Conservation (phyloP, 1,140 invertebrate species). For the Coptotermes formosanus region DNA sequence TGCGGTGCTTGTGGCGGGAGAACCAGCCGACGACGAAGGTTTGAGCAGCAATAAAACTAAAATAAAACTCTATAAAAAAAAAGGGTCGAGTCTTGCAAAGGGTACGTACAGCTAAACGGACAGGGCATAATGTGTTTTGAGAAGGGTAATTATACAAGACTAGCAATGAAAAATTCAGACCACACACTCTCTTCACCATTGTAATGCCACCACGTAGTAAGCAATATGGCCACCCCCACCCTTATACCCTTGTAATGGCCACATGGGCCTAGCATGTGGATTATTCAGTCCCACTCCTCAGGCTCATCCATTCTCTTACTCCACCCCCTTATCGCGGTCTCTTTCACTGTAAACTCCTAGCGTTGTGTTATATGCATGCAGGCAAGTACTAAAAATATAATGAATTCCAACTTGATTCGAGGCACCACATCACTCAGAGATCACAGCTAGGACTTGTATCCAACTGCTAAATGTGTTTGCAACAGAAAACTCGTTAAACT, state of each 20-base stretch:
- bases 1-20: neutral
- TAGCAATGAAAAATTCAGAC: constrained; percentile 16
- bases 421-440: neutral
- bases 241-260: neutral
- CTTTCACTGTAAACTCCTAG: neutral
- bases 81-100: neutral
- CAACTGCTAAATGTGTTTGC: neutral
- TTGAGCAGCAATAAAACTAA: neutral
- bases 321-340: neutral
- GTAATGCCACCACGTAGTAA: neutral
- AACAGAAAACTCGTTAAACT: neutral
- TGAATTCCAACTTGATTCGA: neutral
- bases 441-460: neutral
- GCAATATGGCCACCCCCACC: neutral
- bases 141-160: neutral
- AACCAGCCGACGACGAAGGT: neutral
- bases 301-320: neutral
- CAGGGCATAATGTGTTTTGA: neutral
- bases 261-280: neutral
- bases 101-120: neutral
- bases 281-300: neutral
- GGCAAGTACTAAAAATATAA: neutral
- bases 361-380: neutral
- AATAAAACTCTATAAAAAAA: neutral
- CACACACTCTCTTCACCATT: constrained; percentile 1